Evolutionary conservation across 1,140 invertebrate species (phyloP).

Genomic region (Vanessa atalanta): DNA sequence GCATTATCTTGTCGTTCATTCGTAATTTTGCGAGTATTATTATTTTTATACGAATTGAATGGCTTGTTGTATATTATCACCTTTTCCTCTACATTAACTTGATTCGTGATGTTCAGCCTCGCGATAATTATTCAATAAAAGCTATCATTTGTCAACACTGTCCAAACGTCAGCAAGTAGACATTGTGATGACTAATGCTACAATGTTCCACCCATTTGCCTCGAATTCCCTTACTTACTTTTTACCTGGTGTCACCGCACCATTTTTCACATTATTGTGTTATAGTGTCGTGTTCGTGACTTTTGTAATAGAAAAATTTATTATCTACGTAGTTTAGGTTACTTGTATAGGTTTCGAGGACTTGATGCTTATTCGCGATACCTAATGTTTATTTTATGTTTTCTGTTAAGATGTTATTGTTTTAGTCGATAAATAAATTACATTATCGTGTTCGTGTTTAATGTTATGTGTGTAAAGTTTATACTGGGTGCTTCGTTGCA

Average conservation of each 20-base stretch:
- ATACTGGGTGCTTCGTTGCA: too few species aligned
- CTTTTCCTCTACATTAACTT: conserved; percentile 52
- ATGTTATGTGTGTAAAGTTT: too few species aligned
- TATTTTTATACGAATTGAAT: neutral
- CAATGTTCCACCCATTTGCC: conserved; percentile 69
- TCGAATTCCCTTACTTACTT: conserved; percentile 67
- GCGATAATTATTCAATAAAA: conserved; percentile 77
- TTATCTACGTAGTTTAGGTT: neutral
- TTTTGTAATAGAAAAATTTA: conserved; percentile 33
- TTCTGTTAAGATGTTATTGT: too few species aligned
- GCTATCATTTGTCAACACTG: conserved; percentile 72
- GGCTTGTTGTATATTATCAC: conserved; percentile 34
- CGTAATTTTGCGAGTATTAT: too few species aligned
- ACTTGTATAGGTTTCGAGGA: neutral
- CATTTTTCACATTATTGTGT: conserved; percentile 74
- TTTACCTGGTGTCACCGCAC: conserved; percentile 65
- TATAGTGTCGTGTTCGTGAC: conserved; percentile 47
- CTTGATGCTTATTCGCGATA: too few species aligned
- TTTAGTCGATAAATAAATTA: too few species aligned
- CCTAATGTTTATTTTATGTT: too few species aligned
- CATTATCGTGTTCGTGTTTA: too few species aligned
- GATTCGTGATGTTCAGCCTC: conserved; percentile 47
- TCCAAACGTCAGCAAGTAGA: conserved; percentile 71
- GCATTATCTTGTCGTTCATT: too few species aligned
- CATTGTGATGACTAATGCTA: conserved; percentile 73